phyloP scores from a whole-genome alignment of 2,113 vertebrate species.

The Sakesphorus luctuosus region DNA sequence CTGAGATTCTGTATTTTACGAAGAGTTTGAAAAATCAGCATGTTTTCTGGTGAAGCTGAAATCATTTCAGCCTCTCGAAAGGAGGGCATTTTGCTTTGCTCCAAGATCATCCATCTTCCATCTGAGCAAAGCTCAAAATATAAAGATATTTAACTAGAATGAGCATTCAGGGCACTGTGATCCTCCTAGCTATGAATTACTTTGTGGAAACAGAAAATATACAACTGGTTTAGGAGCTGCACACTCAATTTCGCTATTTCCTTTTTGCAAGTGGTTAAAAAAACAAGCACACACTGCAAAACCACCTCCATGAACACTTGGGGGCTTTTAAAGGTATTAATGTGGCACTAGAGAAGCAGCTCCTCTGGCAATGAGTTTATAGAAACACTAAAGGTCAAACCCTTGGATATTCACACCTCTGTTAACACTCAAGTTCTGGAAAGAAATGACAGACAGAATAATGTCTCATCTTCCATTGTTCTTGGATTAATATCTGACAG shows the following conservation, averaged over 20 bases:
- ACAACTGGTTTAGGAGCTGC: neutral
- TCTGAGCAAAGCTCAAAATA: neutral
- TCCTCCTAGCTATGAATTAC: neutral
- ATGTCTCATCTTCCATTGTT: neutral
- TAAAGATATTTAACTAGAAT: neutral
- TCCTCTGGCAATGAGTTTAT: neutral
- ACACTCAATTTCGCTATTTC: neutral
- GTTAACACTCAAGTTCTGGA: neutral
- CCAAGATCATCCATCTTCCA: neutral
- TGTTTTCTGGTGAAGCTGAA: neutral
- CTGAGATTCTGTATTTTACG: neutral
- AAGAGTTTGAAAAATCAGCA: neutral
- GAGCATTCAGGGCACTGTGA: neutral
- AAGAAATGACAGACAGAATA: neutral
- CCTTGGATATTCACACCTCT: neutral
- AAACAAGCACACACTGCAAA: neutral
- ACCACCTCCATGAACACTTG: neutral
- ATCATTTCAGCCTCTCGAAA: neutral
- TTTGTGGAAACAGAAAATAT: neutral
- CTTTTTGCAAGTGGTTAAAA: neutral
- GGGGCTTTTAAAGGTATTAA: neutral
- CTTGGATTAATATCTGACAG: neutral
- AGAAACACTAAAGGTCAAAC: neutral
- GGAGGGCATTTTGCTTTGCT: neutral
- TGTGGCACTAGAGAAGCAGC: neutral